phyloP scores from a whole-genome alignment of 2,888 invertebrate species.

The Drosophila bunnanda region DNA sequence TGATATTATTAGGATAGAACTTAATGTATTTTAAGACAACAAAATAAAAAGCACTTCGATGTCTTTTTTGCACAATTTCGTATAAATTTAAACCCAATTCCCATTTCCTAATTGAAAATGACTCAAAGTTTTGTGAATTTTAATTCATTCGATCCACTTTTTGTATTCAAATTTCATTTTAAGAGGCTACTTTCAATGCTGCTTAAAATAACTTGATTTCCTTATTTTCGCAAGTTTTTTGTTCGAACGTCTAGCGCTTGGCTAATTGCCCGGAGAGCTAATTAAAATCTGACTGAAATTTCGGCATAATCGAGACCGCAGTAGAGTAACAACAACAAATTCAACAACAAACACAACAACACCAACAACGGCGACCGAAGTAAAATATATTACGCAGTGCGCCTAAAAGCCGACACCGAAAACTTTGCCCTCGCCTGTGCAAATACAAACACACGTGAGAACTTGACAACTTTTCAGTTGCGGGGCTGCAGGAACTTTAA shows the following conservation, averaged over 20 bases:
- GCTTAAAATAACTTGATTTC: not conserved
- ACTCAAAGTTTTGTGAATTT: not conserved
- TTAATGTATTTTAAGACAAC: not conserved
- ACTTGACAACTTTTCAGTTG: conserved; percentile 67
- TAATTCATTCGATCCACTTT: not conserved
- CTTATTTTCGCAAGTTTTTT: conserved; percentile 6
- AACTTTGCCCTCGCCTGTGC: conserved; percentile 56
- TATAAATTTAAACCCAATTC: not conserved
- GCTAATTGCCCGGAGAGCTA: conserved; percentile 63
- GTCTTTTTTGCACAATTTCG: not conserved
- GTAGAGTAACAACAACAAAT: conserved; percentile 11
- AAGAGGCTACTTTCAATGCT: not conserved
- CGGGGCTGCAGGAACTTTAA: conserved; percentile 72
- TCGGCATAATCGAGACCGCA: conserved; percentile 49
- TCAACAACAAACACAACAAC: conserved; percentile 15
- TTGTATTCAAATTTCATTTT: not conserved
- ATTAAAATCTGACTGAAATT: conserved; percentile 64
- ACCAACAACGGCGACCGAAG: conserved; percentile 16
- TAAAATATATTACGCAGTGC: conserved; percentile 62
- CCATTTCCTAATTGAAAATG: not conserved
- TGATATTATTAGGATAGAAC: not conserved
- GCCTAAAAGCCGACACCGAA: conserved; percentile 67
- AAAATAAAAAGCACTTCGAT: not conserved
- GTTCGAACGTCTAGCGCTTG: conserved; percentile 25
- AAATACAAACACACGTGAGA: conserved; percentile 72